Base-by-base conservation (phyloP, 2,888 invertebrate species). In the Terebella lapidaria region DNA sequence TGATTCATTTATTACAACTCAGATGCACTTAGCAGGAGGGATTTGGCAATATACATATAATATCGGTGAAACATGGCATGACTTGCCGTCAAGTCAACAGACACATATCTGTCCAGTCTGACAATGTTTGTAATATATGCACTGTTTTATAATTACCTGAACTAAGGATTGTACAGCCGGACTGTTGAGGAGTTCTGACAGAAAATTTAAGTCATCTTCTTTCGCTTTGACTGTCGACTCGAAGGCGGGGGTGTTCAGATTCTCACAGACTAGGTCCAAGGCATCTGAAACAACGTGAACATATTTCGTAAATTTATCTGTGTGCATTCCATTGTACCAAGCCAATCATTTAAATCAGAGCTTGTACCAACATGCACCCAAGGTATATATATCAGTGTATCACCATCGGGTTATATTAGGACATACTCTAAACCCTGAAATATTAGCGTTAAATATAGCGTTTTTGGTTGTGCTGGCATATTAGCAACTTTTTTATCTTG, bases 191-290 rank as follows among this genome's bases (percentile, higher is more conserved):
- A 68, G 47, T 18, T 68, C 62, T 0, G 68, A 57, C 26, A 68
- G 59, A 55, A 68, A 68, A 15, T 28, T 51, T 15, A 66, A 24
- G 24, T 68, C 68, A 10, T 59, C 55, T 30, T 64, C 62, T 4
- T 57, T 62, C 24, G 67, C 66, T n/a, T 59, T 63, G 3, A 63
- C 68, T 5, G 60, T 25, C 15, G 45, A 25, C 57, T 64, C 67
- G 60, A 68, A 68, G 18, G 54, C 57, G 15, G 68, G 65, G 3
- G 65, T 63, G 35, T 58, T 67, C 42, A 68, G 56, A 22, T 59
- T 62, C 51, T 67, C 67, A 45, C 65, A 65, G 20, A 68, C 54
- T 15, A 59, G 18, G 5, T 68, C 67, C 29, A 68, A 64, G 53
- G 65, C 65, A 46, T 57, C 65, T 64, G 61, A 27, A 28, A 27